These are phyloP conservation scores for Philopedon plagiatum DNA, from an alignment of 2,888 invertebrate species.

Conservation along the genomic window DNA sequence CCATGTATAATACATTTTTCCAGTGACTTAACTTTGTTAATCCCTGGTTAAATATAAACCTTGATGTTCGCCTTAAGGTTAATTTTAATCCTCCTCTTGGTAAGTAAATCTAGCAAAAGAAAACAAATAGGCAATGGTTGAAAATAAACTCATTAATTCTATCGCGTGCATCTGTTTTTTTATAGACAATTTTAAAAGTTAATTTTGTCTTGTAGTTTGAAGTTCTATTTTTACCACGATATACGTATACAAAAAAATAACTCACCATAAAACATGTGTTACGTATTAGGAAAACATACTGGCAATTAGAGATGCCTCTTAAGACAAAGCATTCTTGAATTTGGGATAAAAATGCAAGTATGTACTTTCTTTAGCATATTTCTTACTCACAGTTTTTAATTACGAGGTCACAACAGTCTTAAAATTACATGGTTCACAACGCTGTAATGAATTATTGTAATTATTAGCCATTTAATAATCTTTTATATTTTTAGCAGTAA, in stretches of 20 bases:
- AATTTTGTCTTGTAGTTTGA: slow-evolving; percentile 4
- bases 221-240: neutral
- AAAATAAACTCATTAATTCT: slow-evolving; percentile 18
- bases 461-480: too few relatives aligned
- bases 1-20: too few relatives aligned
- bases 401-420: too few relatives aligned
- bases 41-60: neutral
- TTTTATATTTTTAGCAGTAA: too few relatives aligned
- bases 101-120: neutral
- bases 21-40: neutral
- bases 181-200: neutral
- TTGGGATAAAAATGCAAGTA: too few relatives aligned
- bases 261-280: neutral
- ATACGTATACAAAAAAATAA: neutral
- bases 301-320: neutral
- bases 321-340: too few relatives aligned
- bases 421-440: too few relatives aligned
- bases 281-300: too few relatives aligned
- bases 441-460: too few relatives aligned
- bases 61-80: neutral
- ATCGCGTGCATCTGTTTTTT: slow-evolving; percentile 13
- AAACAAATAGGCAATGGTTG: slow-evolving; percentile 8
- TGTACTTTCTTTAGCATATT: too few relatives aligned
- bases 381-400: too few relatives aligned
- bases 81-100: neutral